phyloP scores from a whole-genome alignment of 2,797 vertebrate species.

The Chaunax sp. region DNA sequence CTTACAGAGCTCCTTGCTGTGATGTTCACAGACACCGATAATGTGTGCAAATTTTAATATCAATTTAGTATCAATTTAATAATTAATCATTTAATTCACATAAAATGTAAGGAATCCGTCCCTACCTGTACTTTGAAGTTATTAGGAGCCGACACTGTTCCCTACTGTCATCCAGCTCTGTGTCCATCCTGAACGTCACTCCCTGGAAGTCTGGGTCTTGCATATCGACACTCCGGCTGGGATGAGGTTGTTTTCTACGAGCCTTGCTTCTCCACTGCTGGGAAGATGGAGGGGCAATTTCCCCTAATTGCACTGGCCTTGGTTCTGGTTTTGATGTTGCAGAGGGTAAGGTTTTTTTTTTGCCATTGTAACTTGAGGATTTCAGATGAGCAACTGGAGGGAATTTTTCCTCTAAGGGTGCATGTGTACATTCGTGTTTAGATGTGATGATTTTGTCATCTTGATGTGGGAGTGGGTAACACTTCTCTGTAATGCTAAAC shows the following conservation, averaged over 20 bases:
- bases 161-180: constrained; percentile 68
- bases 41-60: background rate
- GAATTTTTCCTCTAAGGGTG: background rate
- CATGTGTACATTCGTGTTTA: background rate
- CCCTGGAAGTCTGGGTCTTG: constrained; percentile 86
- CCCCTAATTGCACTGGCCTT: constrained; percentile 8
- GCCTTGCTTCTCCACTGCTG: constrained; percentile 62
- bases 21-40: background rate
- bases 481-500: background rate
- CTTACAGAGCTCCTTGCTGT: constrained; percentile 69
- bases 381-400: background rate
- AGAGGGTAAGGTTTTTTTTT: background rate
- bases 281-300: background rate
- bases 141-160: constrained; percentile 84
- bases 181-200: constrained; percentile 87
- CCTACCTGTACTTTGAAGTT: constrained; percentile 84
- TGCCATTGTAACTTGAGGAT: background rate
- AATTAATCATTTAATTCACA: too few relatives aligned
- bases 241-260: constrained; percentile 85
- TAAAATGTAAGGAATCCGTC: background rate
- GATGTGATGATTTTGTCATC: constrained; percentile 4
- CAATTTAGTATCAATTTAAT: too few relatives aligned
- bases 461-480: constrained; percentile 5
- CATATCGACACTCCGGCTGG: constrained; percentile 81
- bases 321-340: constrained; percentile 23